These are phyloP conservation scores for Sphaerophoria taeniata DNA, from an alignment of 2,888 invertebrate species.

Conservation along the genomic window DNA sequence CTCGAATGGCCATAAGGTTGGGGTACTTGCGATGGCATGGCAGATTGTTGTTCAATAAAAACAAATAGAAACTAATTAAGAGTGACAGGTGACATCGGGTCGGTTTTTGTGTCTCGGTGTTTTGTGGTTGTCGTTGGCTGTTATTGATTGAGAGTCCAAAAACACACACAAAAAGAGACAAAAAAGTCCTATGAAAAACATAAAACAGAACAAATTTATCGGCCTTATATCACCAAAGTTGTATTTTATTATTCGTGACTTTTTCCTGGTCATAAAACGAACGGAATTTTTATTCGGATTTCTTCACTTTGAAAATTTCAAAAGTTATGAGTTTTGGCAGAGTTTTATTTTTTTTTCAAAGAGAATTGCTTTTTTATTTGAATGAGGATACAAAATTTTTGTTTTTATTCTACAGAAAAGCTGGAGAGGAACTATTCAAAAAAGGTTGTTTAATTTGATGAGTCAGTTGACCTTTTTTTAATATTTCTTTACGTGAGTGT, in stretches of 20 bases:
- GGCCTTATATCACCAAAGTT: neutral
- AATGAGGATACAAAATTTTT: constrained; percentile 1
- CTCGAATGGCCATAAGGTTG: neutral
- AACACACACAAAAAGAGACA: neutral
- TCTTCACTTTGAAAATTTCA: neutral
- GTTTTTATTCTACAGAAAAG: neutral
- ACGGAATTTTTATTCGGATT: neutral
- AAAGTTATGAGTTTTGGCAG: neutral
- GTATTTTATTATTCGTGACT: neutral
- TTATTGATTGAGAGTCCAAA: constrained; percentile 20
- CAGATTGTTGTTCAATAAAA: constrained; percentile 32
- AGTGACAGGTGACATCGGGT: constrained; percentile 57
- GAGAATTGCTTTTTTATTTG: constrained; percentile 5
- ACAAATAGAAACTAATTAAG: constrained; percentile 60
- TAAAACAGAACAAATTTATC: neutral
- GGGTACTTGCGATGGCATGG: neutral
- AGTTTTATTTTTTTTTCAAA: neutral
- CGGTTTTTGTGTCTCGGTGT: neutral
- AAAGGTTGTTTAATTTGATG: constrained; percentile 14
- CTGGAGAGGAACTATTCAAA: constrained; percentile 10
- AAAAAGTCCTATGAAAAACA: neutral
- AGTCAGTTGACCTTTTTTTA: constrained; percentile 20
- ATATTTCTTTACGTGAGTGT: neutral
- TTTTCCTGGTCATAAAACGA: neutral
- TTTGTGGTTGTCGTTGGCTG: constrained; percentile 39